Percentiles rank a stretch among this genome's conserved stretches.
Conservation (phyloP, 2,888 invertebrate genomes). For the Phengaris alcon region DNA sequence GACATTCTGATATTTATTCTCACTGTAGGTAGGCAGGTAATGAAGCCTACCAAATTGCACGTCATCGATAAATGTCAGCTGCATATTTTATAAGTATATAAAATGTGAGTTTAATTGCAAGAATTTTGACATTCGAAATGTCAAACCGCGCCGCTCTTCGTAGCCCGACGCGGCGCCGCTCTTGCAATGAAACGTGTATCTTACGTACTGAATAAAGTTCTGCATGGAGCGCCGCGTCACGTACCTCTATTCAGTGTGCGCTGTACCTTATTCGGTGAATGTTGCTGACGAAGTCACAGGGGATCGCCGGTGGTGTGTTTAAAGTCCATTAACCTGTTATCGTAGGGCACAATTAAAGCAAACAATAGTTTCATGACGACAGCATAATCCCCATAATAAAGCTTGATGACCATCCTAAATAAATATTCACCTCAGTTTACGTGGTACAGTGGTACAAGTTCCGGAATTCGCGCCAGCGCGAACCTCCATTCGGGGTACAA, state of each 20-base stretch:
- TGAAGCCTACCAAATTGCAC: not conserved
- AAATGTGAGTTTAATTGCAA: not conserved
- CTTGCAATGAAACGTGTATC: too few relatives aligned
- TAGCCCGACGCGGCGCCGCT: too few relatives aligned
- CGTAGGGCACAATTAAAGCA: slow-evolving; percentile 19
- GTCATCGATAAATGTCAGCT: not conserved
- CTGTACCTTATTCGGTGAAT: not conserved
- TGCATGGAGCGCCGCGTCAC: too few relatives aligned
- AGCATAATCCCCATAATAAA: slow-evolving; percentile 24
- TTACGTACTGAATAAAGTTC: too few relatives aligned
- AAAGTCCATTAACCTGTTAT: slow-evolving; percentile 22
- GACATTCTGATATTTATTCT: not conserved
- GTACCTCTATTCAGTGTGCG: too few relatives aligned
- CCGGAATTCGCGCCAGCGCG: slow-evolving; percentile 38
- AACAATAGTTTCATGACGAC: slow-evolving; percentile 21
- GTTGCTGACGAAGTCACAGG: not conserved
- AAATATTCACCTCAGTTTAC: slow-evolving; percentile 7
- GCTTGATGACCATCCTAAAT: slow-evolving; percentile 5
- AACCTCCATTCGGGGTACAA: slow-evolving; percentile 59
- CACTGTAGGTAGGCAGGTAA: not conserved
- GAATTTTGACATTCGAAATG: not conserved
- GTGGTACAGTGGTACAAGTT: not conserved
- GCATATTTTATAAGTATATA: not conserved
- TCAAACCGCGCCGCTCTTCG: too few relatives aligned
- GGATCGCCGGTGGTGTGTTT: not conserved